Evolutionary conservation across 2,888 invertebrate species (phyloP), one percentile per base, ranked within the genome.

Genomic region (Sarcophaga carnaria): DNA sequence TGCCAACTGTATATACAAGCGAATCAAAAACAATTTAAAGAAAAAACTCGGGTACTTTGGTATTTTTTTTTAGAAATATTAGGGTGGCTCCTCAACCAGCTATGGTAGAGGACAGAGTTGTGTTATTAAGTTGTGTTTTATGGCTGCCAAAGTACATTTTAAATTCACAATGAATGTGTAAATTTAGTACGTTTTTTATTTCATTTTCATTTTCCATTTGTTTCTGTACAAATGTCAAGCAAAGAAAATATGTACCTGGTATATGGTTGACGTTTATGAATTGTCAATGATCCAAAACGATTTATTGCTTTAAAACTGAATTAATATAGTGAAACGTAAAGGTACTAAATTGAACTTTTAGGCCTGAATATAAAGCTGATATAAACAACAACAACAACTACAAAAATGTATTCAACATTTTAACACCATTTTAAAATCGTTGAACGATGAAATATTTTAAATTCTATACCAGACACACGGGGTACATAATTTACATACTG

Each of bases 211-310:
- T 37, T 37, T 37, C 37, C 37, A 37, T 37, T 37, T 37, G 37
- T 37, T 37, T 37, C 10, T 37, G 8, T 37, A 37, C 8, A 37
- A 37, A 37, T 37, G 37, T 37, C 37, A 37, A 37, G 37, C 37
- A 37, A 37, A 8, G 37, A 8, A 37, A 77, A 27, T 59, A 22
- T 22, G 22, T 22, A 79, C 70, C 81, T 76, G 54, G 62, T 81
- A 63, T 37, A 37, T 37, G 64, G 83, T 64, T 75, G 85, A 82
- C 76, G 78, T 85, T 87, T 87, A 85, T 87, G 87, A 81, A 85
- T 87, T 85, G 85, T 64, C 87, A 87, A 84, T 87, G 87, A 87
- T 87, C 85, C 87, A 82, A 85, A 82, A 79, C 87, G 79, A 87
- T 87, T 87, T 87, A 87, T 85, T 76, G 84, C 85, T 70, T 17